Conservation (phyloP, 2,888 invertebrate genomes). For the Cryptophagus acutangulus region DNA sequence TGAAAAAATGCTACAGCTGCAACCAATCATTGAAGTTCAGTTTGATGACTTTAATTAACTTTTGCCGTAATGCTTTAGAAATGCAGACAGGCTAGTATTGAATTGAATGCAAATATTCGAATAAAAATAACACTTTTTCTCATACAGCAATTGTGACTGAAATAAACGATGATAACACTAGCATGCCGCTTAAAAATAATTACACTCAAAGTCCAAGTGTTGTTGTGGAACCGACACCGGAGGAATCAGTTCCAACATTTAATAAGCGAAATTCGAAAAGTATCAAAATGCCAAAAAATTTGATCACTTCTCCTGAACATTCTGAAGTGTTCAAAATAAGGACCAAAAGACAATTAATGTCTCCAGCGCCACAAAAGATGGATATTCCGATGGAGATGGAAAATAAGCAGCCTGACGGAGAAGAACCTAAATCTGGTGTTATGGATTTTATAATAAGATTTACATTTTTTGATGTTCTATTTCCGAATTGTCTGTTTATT, state of each 20-base stretch:
- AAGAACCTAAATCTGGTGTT: constrained; percentile 11
- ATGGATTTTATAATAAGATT: no score
- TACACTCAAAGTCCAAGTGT: no score
- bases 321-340: constrained; percentile 36
- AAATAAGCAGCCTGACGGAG: no score
- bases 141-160: constrained; percentile 1
- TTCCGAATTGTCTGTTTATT: no score
- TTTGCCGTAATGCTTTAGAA: constrained; percentile 31
- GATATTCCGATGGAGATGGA: no score
- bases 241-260: no score
- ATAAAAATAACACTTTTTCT: constrained; percentile 4
- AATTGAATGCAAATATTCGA: neutral
- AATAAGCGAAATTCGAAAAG: no score
- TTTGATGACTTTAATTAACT: constrained; percentile 32
- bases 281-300: constrained; percentile 15
- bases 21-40: constrained; percentile 28
- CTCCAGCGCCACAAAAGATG: no score
- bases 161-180: constrained; percentile 15
- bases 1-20: constrained; percentile 22
- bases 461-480: no score
- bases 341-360: no score
- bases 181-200: no score
- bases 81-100: constrained; percentile 39
- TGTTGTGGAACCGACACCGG: no score
- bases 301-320: constrained; percentile 31